Evolutionary conservation across 2,888 invertebrate genomes (phyloP).

Genomic region (Lithophane semibrunnea): DNA sequence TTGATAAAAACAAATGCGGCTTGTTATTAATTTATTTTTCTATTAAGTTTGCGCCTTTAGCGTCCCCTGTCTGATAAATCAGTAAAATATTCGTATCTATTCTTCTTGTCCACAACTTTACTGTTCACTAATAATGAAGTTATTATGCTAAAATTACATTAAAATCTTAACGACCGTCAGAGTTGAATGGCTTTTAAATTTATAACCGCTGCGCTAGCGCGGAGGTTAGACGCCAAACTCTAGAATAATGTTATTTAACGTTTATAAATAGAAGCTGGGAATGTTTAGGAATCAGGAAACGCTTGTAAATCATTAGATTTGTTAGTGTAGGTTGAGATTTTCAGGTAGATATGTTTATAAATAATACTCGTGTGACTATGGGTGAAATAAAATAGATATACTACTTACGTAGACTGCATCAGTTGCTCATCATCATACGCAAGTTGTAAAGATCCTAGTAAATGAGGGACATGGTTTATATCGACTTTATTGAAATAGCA

Average conservation of each 20-base stretch:
- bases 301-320: conserved; percentile 59
- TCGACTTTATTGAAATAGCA: conserved; percentile 20
- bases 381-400: conserved; percentile 4
- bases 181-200: conserved; percentile 69
- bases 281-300: conserved; percentile 59
- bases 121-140: conserved; percentile 25
- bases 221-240: conserved; percentile 61
- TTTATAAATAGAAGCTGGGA: conserved; percentile 61
- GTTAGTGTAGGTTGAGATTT: conserved; percentile 51
- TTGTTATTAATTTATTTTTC: neutral
- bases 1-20: neutral
- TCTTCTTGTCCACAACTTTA: conserved; percentile 17
- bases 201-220: conserved; percentile 54
- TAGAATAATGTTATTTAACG: conserved; percentile 58
- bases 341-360: conserved; percentile 38
- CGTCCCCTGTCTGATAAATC: neutral
- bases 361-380: neutral
- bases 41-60: neutral
- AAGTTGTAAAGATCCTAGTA: conserved; percentile 16
- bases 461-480: conserved; percentile 30
- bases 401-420: conserved; percentile 10
- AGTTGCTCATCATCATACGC: conserved; percentile 2
- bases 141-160: conserved; percentile 52
- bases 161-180: conserved; percentile 56
- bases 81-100: neutral